phyloP scores from a whole-genome alignment of 2,888 invertebrate species.

The Acrocera orbiculus region DNA sequence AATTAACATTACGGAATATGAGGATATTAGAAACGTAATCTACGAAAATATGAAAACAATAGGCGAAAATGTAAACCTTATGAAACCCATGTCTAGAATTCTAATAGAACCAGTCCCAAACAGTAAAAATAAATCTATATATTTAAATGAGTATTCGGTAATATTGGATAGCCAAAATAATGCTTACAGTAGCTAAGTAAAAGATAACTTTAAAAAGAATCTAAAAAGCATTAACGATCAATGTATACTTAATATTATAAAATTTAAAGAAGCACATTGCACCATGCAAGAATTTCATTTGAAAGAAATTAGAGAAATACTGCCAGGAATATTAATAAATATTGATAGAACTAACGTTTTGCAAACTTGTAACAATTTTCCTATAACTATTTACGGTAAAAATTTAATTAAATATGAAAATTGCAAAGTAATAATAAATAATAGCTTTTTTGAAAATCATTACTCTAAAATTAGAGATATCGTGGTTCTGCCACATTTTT shows the following conservation, averaged over 20 bases:
- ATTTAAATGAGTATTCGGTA: background rate
- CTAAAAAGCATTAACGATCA: background rate
- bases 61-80: background rate
- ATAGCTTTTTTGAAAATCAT: too few species aligned
- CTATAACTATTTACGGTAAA: background rate
- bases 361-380: slow-evolving; percentile 1
- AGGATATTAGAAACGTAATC: background rate
- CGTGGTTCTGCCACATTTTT: too few species aligned
- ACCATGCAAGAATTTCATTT: background rate
- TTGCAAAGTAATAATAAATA: too few species aligned
- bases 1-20: background rate
- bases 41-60: background rate
- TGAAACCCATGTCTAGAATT: background rate
- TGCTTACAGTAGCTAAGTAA: background rate
- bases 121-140: background rate
- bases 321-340: background rate
- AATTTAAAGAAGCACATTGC: background rate
- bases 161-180: background rate
- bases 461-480: too few species aligned
- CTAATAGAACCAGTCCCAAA: slow-evolving; percentile 1
- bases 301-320: background rate
- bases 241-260: background rate
- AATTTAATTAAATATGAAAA: background rate
- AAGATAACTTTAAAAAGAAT: background rate
- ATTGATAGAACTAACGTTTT: background rate